These are phyloP conservation scores for Ascidia mentula DNA, from an alignment of 23 tunicate species.

Conservation along the genomic window DNA sequence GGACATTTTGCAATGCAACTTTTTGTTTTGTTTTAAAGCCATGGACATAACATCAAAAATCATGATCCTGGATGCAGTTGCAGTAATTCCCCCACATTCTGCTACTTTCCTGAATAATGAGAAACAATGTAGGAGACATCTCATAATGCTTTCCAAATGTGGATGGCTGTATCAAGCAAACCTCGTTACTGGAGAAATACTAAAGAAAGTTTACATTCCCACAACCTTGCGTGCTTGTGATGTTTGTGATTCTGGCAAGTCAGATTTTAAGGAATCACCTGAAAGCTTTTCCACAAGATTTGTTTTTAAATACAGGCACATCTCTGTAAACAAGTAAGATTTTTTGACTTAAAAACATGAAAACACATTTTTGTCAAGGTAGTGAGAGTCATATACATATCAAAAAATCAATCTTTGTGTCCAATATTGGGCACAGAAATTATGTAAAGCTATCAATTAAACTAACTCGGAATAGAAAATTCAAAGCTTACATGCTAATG, in stretches of 20 bases:
- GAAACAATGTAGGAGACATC: constrained; percentile 11
- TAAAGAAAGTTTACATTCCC: constrained; percentile 60
- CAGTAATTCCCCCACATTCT: constrained; percentile 27
- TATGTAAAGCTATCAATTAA: no score
- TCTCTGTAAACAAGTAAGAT: constrained; percentile 15
- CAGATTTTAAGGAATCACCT: background rate
- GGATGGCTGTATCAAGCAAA: constrained; percentile 82
- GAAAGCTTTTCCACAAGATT: background rate
- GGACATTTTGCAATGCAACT: background rate
- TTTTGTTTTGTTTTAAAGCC: background rate
- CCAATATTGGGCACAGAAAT: no score
- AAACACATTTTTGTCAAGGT: no score
- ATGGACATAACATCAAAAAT: background rate
- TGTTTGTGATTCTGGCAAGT: background rate
- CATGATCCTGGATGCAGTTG: constrained; percentile 33
- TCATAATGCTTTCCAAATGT: constrained; percentile 45
- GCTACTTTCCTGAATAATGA: constrained; percentile 1
- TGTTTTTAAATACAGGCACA: background rate
- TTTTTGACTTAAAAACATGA: no score
- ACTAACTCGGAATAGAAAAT: no score
- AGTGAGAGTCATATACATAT: no score
- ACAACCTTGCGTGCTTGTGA: constrained; percentile 30
- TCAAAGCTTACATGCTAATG: no score
- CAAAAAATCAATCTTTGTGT: no score
- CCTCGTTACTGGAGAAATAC: constrained; percentile 29